Conservation (phyloP, 2,888 invertebrate species). For the Ochropleura leucogaster region DNA sequence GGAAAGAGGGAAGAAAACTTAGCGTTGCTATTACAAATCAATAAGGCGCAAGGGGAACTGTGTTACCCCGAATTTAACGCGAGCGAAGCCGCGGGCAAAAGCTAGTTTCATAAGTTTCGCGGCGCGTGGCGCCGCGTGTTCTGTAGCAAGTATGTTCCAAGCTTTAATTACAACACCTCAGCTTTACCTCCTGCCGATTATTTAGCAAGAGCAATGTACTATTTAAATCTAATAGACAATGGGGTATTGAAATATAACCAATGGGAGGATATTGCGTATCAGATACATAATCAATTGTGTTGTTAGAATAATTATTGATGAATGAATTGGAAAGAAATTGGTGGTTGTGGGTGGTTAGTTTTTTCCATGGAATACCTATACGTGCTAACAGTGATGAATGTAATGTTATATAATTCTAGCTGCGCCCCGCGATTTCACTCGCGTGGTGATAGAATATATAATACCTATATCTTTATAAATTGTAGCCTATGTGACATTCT, state of each 20-base stretch:
- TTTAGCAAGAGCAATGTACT: constrained; percentile 50
- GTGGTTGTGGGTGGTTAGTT: not conserved
- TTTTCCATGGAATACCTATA: not conserved
- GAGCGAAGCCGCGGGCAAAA: too few species aligned
- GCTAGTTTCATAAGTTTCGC: too few species aligned
- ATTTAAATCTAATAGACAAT: constrained; percentile 55
- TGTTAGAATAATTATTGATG: constrained; percentile 23
- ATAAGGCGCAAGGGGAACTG: too few species aligned
- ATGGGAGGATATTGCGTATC: constrained; percentile 47
- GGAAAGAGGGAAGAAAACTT: too few species aligned
- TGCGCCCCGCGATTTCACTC: too few species aligned
- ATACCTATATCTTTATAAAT: too few species aligned
- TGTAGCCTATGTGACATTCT: too few species aligned
- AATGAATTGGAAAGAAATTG: constrained; percentile 9
- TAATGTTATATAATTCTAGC: too few species aligned
- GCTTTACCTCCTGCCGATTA: constrained; percentile 29
- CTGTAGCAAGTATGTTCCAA: constrained; percentile 19
- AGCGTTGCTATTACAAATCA: too few species aligned
- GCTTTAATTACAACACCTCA: constrained; percentile 48
- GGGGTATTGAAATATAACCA: constrained; percentile 49
- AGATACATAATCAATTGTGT: constrained; percentile 50
- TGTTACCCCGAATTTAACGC: too few species aligned
- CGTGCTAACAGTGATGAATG: not conserved
- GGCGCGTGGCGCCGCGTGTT: constrained; percentile 1
- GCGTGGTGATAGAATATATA: too few species aligned